Evolutionary conservation across 2,888 invertebrate species (phyloP).

Genomic region (Carpatolechia fugitivella): DNA sequence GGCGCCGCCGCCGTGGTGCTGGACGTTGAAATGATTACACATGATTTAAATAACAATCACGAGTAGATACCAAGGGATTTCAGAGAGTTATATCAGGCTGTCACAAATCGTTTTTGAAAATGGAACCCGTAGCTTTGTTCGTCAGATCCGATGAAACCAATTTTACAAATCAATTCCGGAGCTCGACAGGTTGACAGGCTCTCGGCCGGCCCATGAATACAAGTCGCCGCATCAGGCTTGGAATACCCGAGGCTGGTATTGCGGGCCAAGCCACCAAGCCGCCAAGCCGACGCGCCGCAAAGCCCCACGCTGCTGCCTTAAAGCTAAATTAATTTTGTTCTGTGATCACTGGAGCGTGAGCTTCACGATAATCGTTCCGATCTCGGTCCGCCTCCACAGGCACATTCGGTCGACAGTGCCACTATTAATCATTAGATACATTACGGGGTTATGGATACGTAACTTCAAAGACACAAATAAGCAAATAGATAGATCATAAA

Average conservation of each 20-base stretch:
- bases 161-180: conserved; percentile 56
- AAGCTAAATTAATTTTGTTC: conserved; percentile 70
- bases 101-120: background rate
- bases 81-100: background rate
- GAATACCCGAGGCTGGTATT: conserved; percentile 28
- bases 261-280: background rate
- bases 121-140: conserved; percentile 37
- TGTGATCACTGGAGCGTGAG: conserved; percentile 62
- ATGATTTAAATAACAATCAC: conserved; percentile 12
- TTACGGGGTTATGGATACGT: conserved; percentile 20
- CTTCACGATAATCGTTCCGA: conserved; percentile 63
- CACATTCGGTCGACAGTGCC: conserved; percentile 49
- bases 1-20: conserved; percentile 10
- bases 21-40: background rate
- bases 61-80: too few species aligned
- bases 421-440: conserved; percentile 52
- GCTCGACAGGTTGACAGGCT: conserved; percentile 41
- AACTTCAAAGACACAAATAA: conserved; percentile 16
- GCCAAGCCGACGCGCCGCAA: conserved; percentile 25
- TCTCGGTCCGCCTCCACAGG: conserved; percentile 46
- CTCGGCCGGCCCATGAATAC: conserved; percentile 51
- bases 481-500: conserved; percentile 11
- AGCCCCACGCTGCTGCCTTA: conserved; percentile 41
- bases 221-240: conserved; percentile 48
- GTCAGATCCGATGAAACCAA: conserved; percentile 51